Percentiles rank a stretch among this genome's conserved stretches.
Conservation (phyloP, 1,140 invertebrate species). For the Meloidogyne floridensis region DNA sequence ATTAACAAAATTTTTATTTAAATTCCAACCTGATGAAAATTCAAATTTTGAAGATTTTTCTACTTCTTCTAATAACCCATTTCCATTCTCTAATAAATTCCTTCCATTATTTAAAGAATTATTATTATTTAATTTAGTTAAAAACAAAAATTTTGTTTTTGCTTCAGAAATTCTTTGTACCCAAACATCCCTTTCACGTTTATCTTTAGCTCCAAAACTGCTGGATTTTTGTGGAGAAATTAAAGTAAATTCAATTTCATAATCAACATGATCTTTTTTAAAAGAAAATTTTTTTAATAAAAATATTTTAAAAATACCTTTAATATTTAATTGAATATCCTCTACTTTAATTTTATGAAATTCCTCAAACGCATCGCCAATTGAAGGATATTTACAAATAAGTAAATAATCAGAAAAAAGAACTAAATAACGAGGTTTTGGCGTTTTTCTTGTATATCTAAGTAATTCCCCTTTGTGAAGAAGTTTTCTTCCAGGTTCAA, state of each 20-base stretch:
- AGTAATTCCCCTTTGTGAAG: conserved; percentile 49
- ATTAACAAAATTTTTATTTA: neutral
- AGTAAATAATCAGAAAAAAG: conserved; percentile 48
- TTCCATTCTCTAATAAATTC: conserved; percentile 3
- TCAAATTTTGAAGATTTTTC: conserved; percentile 23
- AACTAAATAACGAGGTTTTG: conserved; percentile 49
- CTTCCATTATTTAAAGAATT: conserved; percentile 1
- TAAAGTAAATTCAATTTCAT: conserved; percentile 49
- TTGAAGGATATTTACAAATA: conserved; percentile 48
- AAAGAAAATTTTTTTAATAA: conserved; percentile 1
- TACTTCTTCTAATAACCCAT: conserved; percentile 13
- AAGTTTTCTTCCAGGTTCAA: conserved; percentile 46
- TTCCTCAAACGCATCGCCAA: conserved; percentile 43
- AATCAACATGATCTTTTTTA: conserved; percentile 47
- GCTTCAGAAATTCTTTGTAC: conserved; percentile 44
- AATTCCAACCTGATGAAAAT: neutral
- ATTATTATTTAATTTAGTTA: neutral
- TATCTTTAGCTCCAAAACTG: conserved; percentile 44
- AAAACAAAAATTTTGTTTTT: neutral
- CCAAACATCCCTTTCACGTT: conserved; percentile 48
- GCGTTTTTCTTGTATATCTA: conserved; percentile 50
- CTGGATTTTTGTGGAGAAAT: conserved; percentile 50
- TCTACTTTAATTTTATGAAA: conserved; percentile 56
- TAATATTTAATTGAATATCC: conserved; percentile 34
- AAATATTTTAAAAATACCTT: neutral